phyloP scores from a whole-genome alignment of 2,888 invertebrate species.

The Andricus curvator region DNA sequence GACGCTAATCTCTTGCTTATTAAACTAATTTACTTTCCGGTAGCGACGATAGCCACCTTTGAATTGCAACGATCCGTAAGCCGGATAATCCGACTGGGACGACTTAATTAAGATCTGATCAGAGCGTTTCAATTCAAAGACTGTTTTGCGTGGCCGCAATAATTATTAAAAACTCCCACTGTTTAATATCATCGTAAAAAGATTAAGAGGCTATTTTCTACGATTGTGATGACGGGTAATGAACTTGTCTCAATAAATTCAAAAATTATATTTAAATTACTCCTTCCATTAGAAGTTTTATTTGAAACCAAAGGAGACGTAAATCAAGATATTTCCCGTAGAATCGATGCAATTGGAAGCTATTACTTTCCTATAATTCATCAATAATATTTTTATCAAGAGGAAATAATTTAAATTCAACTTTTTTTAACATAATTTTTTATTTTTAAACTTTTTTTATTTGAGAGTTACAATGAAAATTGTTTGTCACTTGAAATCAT shows the following conservation, averaged over 20 bases:
- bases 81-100: constrained; percentile 18
- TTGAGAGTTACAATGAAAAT: too few species aligned
- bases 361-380: not conserved
- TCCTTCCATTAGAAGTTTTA: not conserved
- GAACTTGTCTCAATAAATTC: not conserved
- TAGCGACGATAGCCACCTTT: constrained; percentile 25
- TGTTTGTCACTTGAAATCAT: too few species aligned
- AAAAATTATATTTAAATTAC: not conserved
- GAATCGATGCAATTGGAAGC: not conserved
- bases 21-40: constrained; percentile 25
- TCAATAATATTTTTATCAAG: too few species aligned
- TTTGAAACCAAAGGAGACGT: not conserved
- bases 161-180: not conserved
- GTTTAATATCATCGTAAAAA: not conserved
- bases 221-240: not conserved
- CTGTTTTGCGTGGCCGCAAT: not conserved
- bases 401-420: too few species aligned
- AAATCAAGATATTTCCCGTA: not conserved
- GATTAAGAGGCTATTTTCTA: not conserved
- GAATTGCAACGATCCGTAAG: constrained; percentile 25
- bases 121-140: not conserved
- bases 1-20: constrained; percentile 31
- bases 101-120: constrained; percentile 18
- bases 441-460: too few species aligned
- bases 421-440: too few species aligned